Conservation (phyloP, 2,113 vertebrate genomes). For the Cygnus atratus region DNA sequence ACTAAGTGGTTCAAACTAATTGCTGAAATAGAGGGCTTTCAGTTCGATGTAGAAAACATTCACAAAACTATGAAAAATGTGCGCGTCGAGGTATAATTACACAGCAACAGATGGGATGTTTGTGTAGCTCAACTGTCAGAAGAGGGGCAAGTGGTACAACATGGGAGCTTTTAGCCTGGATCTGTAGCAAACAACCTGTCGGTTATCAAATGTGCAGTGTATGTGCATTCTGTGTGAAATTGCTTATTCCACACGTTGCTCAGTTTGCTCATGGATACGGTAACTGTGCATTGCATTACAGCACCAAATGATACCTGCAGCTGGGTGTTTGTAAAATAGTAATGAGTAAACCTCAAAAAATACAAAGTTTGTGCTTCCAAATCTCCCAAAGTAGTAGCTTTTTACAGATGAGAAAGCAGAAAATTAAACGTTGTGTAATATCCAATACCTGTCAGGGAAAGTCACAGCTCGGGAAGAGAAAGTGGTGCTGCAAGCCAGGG, state of each 20-base stretch:
- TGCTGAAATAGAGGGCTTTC: not conserved
- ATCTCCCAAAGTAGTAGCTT: not conserved
- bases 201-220: accelerated
- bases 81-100: not conserved
- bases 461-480: not conserved
- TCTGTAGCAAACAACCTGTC: not conserved
- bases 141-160: not conserved
- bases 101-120: not conserved
- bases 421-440: not conserved
- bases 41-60: not conserved
- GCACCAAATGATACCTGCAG: not conserved
- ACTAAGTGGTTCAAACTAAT: not conserved
- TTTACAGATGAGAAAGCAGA: not conserved
- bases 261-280: not conserved
- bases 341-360: not conserved
- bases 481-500: not conserved
- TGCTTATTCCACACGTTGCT: accelerated
- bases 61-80: not conserved
- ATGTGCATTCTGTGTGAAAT: accelerated
- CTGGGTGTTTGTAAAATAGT: accelerated
- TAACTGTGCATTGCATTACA: accelerated
- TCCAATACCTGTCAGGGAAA: not conserved
- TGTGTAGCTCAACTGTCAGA: not conserved
- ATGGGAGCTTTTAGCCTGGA: not conserved
- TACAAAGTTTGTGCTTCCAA: not conserved